These are phyloP conservation scores for Grantiella picta DNA, from an alignment of 2,113 vertebrate species.

Conservation along the genomic window DNA sequence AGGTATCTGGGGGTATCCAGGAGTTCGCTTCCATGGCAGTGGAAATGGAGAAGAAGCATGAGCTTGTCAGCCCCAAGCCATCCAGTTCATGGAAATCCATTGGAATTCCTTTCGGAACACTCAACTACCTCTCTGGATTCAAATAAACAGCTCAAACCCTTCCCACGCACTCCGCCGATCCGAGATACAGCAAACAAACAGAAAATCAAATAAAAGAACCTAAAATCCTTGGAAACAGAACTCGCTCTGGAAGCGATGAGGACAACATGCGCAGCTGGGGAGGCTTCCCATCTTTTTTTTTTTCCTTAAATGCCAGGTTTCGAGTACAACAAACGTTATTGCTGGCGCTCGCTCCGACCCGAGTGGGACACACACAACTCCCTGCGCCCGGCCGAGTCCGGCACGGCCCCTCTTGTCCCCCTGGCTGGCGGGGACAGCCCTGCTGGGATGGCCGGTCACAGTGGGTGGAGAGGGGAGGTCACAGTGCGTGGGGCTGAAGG, in stretches of 20 bases:
- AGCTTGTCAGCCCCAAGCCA: slow-evolving; percentile 45
- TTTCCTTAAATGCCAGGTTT: slow-evolving; percentile 38
- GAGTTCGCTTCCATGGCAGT: neutral
- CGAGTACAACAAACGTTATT: slow-evolving; percentile 68
- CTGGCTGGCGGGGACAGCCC: slow-evolving; percentile 34
- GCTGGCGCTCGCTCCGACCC: slow-evolving; percentile 69
- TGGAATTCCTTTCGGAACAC: slow-evolving; percentile 35
- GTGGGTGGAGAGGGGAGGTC: slow-evolving; percentile 73
- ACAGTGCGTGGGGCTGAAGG: slow-evolving; percentile 80
- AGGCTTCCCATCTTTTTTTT: slow-evolving; percentile 33
- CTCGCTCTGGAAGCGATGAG: slow-evolving; percentile 56
- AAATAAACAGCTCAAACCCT: slow-evolving; percentile 45
- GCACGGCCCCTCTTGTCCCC: neutral
- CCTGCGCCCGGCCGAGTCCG: slow-evolving; percentile 37
- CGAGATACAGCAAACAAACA: slow-evolving; percentile 42
- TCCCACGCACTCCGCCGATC: slow-evolving; percentile 43
- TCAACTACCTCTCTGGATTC: slow-evolving; percentile 45
- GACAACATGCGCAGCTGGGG: slow-evolving; percentile 38
- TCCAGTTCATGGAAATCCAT: neutral
- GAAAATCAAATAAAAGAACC: neutral
- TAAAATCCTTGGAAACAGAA: slow-evolving; percentile 53
- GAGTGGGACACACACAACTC: slow-evolving; percentile 39
- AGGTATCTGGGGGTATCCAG: neutral
- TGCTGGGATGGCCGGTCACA: slow-evolving; percentile 66
- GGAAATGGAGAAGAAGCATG: slow-evolving; percentile 38